Evolutionary conservation across 2,113 vertebrate genomes (phyloP).

Genomic region (Zeus faber): DNA sequence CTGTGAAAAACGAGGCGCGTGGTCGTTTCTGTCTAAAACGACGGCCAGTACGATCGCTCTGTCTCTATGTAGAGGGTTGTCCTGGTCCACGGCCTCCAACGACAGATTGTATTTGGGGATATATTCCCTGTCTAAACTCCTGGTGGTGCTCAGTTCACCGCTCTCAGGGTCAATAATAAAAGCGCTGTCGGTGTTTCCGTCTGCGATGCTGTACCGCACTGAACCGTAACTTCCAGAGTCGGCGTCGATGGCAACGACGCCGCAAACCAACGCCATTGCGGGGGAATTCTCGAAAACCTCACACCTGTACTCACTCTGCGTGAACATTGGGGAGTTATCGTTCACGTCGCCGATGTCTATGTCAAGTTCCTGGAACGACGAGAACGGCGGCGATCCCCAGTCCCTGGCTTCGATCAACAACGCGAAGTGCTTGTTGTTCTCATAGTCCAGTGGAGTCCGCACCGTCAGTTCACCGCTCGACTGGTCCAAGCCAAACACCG

Average conservation of each 20-base stretch:
- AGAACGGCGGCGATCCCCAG: conserved; percentile 71
- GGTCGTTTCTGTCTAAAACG: conserved; percentile 76
- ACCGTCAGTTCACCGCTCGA: conserved; percentile 58
- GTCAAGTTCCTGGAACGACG: conserved; percentile 66
- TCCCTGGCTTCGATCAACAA: conserved; percentile 74
- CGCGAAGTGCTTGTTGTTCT: conserved; percentile 58
- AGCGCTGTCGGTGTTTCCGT: conserved; percentile 45
- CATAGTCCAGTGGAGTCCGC: conserved; percentile 68
- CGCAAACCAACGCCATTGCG: conserved; percentile 56
- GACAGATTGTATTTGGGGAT: conserved; percentile 58
- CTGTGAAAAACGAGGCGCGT: conserved; percentile 68
- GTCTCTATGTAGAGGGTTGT: conserved; percentile 47
- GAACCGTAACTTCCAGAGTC: conserved; percentile 61
- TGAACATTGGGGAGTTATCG: conserved; percentile 72
- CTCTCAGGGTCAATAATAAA: conserved; percentile 66
- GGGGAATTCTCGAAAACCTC: conserved; percentile 69
- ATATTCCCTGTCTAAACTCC: conserved; percentile 69
- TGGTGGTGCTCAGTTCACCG: conserved; percentile 62
- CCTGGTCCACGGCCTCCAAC: conserved; percentile 64
- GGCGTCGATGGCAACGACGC: conserved; percentile 66
- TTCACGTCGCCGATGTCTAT: conserved; percentile 70
- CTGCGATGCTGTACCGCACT: conserved; percentile 66
- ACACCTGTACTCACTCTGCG: conserved; percentile 64
- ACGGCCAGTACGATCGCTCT: conserved; percentile 51
- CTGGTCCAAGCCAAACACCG: conserved; percentile 62